These are phyloP conservation scores for Sceloporus tristichus DNA, from an alignment of 2,113 vertebrate genomes.

Conservation along the genomic window DNA sequence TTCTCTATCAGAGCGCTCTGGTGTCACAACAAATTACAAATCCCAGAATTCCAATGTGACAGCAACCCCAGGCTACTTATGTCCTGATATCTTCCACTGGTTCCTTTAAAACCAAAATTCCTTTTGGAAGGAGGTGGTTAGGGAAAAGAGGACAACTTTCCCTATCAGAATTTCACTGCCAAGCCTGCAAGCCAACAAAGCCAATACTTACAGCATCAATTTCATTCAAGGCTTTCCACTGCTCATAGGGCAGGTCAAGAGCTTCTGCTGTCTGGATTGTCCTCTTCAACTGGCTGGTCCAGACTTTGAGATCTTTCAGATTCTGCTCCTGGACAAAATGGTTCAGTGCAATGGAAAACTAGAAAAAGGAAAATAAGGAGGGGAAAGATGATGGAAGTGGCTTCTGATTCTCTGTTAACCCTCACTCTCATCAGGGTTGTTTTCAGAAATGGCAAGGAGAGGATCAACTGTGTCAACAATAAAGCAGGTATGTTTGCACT, in stretches of 20 bases:
- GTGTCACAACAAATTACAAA: no score
- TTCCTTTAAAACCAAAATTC: background rate
- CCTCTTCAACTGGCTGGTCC: slow-evolving; percentile 92
- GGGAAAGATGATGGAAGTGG: accelerated
- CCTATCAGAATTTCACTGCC: background rate
- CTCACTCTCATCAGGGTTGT: background rate
- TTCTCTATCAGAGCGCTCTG: no score
- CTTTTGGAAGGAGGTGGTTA: background rate
- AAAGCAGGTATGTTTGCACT: no score
- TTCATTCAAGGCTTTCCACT: slow-evolving; percentile 98
- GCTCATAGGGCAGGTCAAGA: slow-evolving; percentile 89
- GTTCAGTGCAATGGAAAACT: slow-evolving; percentile 89
- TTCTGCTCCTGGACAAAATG: slow-evolving; percentile 93
- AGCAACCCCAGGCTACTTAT: no score
- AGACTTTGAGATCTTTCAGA: slow-evolving; percentile 89
- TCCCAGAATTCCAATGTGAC: no score
- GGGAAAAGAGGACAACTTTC: no score
- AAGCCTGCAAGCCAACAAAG: no score
- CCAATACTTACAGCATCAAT: slow-evolving; percentile 89
- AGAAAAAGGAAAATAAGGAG: accelerated
- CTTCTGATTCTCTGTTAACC: background rate
- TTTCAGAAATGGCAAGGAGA: background rate
- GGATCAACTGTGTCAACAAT: background rate
- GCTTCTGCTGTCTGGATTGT: slow-evolving; percentile 95
- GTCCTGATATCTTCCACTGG: background rate